Evolutionary conservation across 2,888 invertebrate species (phyloP), one percentile per base, ranked within the genome.

Genomic region (Trissoscelio sp.): DNA sequence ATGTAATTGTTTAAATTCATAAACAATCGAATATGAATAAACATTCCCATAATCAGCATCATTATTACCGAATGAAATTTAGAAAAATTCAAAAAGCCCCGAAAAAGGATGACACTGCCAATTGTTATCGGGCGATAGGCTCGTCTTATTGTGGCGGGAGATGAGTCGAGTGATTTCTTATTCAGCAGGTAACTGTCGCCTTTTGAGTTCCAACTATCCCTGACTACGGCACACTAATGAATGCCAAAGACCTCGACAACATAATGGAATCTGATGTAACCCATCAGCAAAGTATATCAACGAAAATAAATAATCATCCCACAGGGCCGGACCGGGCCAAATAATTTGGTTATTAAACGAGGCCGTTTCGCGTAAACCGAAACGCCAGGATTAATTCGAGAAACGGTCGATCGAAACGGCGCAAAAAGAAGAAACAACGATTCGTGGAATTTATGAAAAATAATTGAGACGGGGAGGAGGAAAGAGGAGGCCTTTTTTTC

Each of bases 391-490:
- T 80, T 69, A 62, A 74, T 80, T 69, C 74, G 74, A 74, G 67
- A 74, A 74, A 75, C 58, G 58, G 64, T 24, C 74, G 70, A 75
- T 75, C 70, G 70, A 34, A 44, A 34, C 28, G 51, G 42, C 34
- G 70, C 75, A 69, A 79, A 79, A 82, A 79, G 74, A 79, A 79
- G 70, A 58, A 72, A 77, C 72, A 51, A 57, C 34, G 77, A 16
- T 79, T 82, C 82, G 79, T 62, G 77, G 79, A 79, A 82, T 82
- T 79, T 82, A 79, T 79, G 82, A 79, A 82, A 82, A 82, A 82
- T 82, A 82, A 82, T 77, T 79, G 79, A 82, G 79, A 74, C 70
- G 70, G 69, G 60, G 57, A 58, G 66, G 37, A 37, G 28, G 58
- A 5, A 14, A 42, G 14, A 37, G 16, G 44, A 28, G 7, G 84